Conservation (phyloP, 2,113 vertebrate genomes). For the Pampusana beccarii region DNA sequence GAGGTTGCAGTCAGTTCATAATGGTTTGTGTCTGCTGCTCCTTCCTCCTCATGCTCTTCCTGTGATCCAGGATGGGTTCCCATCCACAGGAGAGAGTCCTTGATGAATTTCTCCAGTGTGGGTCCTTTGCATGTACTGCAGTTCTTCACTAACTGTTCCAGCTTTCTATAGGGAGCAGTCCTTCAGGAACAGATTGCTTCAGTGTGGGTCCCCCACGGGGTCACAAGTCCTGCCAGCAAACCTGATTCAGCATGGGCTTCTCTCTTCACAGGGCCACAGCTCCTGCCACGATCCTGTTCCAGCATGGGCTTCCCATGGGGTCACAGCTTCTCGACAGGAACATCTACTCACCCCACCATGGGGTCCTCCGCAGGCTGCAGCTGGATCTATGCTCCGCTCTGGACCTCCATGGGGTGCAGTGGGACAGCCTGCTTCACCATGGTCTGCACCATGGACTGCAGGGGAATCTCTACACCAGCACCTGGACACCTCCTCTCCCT, state of each 20-base stretch:
- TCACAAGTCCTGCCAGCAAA: neutral
- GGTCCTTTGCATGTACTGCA: neutral
- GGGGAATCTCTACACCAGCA: accelerated
- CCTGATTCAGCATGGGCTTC: too few relatives aligned
- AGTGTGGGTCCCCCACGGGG: accelerated
- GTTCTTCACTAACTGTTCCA: neutral
- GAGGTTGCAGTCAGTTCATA: neutral
- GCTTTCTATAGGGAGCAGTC: accelerated
- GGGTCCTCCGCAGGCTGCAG: neutral
- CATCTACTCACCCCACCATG: neutral
- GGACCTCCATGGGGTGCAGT: too few relatives aligned
- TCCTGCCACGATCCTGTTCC: neutral
- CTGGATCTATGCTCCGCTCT: neutral
- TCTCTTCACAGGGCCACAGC: neutral
- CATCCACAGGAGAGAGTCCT: neutral
- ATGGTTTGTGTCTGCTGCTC: neutral
- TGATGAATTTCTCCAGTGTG: neutral
- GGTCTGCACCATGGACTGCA: accelerated
- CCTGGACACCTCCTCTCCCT: neutral
- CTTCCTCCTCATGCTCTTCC: neutral
- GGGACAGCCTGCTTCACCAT: too few relatives aligned
- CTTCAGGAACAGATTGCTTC: neutral
- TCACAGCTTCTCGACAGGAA: neutral
- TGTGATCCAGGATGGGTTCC: accelerated
- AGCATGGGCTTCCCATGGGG: accelerated